Evolutionary conservation across 1,140 invertebrate genomes (phyloP).

Genomic region (Drosophila punjabiensis): DNA sequence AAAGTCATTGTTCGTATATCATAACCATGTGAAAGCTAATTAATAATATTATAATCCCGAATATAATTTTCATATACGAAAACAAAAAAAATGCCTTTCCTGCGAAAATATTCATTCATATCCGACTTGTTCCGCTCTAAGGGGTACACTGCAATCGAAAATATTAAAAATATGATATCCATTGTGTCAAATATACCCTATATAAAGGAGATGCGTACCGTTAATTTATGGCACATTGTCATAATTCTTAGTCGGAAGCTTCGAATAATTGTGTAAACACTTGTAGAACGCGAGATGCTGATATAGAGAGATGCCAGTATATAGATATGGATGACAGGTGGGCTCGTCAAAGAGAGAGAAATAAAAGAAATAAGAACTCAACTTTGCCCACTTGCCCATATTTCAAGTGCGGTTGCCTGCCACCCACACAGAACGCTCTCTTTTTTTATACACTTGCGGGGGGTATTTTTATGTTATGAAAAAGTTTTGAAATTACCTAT

Average conservation of each 20-base stretch:
- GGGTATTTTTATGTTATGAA: not conserved
- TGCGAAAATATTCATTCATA: conserved; percentile 42
- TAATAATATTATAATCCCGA: conserved; percentile 36
- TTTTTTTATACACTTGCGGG: conserved; percentile 5
- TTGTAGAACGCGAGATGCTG: conserved; percentile 41
- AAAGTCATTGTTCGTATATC: conserved; percentile 15
- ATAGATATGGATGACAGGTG: conserved; percentile 38
- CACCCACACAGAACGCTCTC: conserved; percentile 10
- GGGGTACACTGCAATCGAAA: conserved; percentile 39
- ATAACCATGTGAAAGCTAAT: conserved; percentile 23
- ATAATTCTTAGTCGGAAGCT: conserved; percentile 67
- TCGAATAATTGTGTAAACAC: conserved; percentile 43
- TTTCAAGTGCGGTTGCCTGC: conserved; percentile 32
- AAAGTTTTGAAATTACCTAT: not conserved
- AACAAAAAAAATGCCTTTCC: conserved; percentile 9
- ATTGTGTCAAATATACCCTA: conserved; percentile 43
- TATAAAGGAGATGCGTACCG: not conserved
- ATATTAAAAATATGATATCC: conserved; percentile 34
- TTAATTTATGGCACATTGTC: conserved; percentile 57
- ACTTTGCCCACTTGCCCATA: conserved; percentile 71
- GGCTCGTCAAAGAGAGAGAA: conserved; percentile 51
- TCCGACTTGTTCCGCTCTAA: conserved; percentile 59
- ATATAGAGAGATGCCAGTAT: conserved; percentile 40
- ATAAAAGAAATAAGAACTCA: conserved; percentile 14
- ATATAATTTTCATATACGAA: conserved; percentile 10